These are phyloP conservation scores for Fulmarus glacialis DNA, from an alignment of 2,113 vertebrate genomes.

Conservation along the genomic window DNA sequence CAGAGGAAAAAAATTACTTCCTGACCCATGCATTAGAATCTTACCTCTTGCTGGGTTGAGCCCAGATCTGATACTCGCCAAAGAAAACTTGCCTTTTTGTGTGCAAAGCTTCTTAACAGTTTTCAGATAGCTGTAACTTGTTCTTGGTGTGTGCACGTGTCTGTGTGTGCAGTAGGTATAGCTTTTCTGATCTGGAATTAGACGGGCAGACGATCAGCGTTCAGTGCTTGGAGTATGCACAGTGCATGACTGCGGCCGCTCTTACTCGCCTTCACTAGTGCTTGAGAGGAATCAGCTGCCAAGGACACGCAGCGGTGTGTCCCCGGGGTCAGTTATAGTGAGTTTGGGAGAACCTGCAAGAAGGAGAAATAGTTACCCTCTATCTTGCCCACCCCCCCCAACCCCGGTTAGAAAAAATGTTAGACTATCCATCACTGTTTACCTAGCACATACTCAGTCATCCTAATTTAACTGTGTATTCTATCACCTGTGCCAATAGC, in stretches of 20 bases:
- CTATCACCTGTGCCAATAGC: background rate
- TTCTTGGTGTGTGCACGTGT: background rate
- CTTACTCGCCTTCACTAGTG: rapidly evolving
- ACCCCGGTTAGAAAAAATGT: background rate
- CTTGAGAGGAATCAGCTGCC: background rate
- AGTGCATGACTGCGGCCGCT: rapidly evolving
- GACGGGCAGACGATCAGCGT: rapidly evolving
- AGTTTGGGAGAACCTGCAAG: background rate
- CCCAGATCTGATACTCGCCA: background rate
- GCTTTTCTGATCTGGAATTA: background rate
- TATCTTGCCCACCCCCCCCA: background rate
- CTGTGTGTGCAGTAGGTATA: rapidly evolving
- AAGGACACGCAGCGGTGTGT: rapidly evolving
- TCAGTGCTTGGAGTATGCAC: background rate
- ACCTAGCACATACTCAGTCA: background rate
- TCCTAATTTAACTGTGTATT: background rate
- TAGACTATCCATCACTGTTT: background rate
- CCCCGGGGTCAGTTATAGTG: no score
- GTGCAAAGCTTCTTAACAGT: background rate
- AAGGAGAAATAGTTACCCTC: background rate
- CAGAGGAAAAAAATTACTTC: background rate
- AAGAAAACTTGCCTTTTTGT: background rate
- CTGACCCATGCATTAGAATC: background rate
- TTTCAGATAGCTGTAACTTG: background rate
- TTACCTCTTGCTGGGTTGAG: background rate